These are phyloP conservation scores for Drosophila gunungcola DNA, from an alignment of 1,140 invertebrate genomes.

Conservation along the genomic window DNA sequence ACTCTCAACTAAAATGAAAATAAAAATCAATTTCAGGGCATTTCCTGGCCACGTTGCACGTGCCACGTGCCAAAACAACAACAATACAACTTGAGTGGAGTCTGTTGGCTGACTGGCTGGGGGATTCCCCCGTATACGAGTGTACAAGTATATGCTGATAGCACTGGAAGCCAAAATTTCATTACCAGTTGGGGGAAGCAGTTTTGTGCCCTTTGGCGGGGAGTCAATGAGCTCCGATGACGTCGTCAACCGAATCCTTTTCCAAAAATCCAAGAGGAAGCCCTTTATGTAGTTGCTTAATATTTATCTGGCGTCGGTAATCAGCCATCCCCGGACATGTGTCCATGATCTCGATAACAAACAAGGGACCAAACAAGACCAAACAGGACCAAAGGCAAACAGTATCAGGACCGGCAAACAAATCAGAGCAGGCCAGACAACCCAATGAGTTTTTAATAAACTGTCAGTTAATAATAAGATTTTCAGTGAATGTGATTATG, in stretches of 20 bases:
- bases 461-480: constrained; percentile 75
- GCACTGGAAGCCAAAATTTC: constrained; percentile 66
- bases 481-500: constrained; percentile 59
- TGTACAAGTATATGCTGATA: constrained; percentile 15
- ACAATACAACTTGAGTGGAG: constrained; percentile 37
- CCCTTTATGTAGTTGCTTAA: constrained; percentile 67
- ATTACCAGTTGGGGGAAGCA: constrained; percentile 34
- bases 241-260: constrained; percentile 50
- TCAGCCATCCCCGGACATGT: constrained; percentile 71
- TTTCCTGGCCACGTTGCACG: constrained; percentile 54
- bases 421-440: constrained; percentile 46
- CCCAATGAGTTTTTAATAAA: constrained; percentile 74
- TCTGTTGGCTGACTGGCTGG: not conserved
- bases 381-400: constrained; percentile 1
- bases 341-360: constrained; percentile 70
- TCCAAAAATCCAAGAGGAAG: constrained; percentile 27
- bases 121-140: constrained; percentile 32
- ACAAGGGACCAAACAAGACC: not conserved
- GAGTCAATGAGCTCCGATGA: constrained; percentile 61
- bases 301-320: constrained; percentile 71
- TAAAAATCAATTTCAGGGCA: constrained; percentile 73
- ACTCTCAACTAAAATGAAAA: constrained; percentile 66
- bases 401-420: constrained; percentile 25
- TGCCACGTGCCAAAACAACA: constrained; percentile 71
- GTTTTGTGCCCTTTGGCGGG: constrained; percentile 56